These are phyloP conservation scores for Laticauda laticaudata DNA, from an alignment of 2,113 vertebrate species.

Conservation along the genomic window DNA sequence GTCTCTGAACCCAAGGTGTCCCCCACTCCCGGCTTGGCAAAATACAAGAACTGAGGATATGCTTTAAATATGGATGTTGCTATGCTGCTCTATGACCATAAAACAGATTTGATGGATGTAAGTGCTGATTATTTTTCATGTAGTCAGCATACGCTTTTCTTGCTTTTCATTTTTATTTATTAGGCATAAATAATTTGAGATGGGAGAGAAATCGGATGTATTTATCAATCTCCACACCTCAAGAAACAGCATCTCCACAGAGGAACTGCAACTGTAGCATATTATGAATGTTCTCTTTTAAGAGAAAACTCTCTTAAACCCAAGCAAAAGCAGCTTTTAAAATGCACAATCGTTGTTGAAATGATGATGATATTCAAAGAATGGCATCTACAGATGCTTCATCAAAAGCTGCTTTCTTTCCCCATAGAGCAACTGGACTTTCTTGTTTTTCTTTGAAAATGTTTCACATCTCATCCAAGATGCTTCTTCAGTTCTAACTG, in stretches of 20 bases:
- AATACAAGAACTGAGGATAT: background rate
- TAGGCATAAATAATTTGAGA: background rate
- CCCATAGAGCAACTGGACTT: no score
- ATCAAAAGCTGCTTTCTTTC: background rate
- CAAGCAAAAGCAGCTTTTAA: background rate
- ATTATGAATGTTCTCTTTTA: background rate
- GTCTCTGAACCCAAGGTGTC: background rate
- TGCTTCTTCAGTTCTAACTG: no score
- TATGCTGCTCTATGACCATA: background rate
- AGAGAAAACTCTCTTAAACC: background rate
- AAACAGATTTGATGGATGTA: background rate
- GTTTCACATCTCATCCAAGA: no score
- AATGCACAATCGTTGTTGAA: background rate
- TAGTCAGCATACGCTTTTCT: background rate
- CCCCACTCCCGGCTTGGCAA: accelerated
- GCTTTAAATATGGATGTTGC: no score
- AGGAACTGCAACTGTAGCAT: background rate
- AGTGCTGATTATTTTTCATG: background rate
- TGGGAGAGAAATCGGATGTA: background rate
- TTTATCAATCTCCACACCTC: background rate
- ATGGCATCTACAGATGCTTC: background rate
- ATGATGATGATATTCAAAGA: background rate
- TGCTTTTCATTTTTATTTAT: background rate
- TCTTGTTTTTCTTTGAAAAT: no score
- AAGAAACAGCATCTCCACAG: background rate